Evolutionary conservation across 2,888 invertebrate species (phyloP).

Genomic region (Carpatolechia fugitivella): DNA sequence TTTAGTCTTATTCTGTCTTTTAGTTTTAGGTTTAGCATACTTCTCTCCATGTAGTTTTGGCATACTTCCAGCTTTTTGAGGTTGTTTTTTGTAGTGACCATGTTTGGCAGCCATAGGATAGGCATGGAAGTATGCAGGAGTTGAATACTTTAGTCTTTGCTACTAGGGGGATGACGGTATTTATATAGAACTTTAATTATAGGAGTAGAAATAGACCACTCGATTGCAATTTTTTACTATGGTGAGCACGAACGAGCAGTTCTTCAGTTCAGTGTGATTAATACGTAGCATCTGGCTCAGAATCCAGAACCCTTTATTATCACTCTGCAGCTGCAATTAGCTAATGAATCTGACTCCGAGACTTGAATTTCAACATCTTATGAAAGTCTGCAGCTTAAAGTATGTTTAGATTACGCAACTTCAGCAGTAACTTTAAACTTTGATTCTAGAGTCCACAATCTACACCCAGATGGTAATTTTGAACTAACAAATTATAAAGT

Average conservation of each 20-base stretch:
- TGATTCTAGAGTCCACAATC: background rate
- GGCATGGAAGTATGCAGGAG: no score
- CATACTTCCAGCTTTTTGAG: no score
- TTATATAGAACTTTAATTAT: no score
- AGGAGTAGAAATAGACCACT: no score
- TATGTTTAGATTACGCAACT: constrained; percentile 2
- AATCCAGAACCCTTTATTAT: constrained; percentile 27
- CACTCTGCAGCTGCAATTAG: constrained; percentile 32
- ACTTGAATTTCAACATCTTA: constrained; percentile 1
- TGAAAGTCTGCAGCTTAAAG: background rate
- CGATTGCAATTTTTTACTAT: background rate
- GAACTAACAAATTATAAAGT: background rate
- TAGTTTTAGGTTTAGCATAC: no score
- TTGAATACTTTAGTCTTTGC: no score
- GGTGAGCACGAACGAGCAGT: background rate
- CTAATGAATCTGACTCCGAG: constrained; percentile 22
- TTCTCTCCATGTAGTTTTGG: no score
- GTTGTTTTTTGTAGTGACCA: no score
- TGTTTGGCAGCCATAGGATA: no score
- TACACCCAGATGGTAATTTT: background rate
- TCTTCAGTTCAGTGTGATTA: constrained; percentile 26
- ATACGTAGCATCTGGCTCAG: constrained; percentile 33
- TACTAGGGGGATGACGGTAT: no score
- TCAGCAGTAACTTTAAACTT: background rate
- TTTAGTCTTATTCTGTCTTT: no score